phyloP scores from a whole-genome alignment of 1,140 invertebrate genomes.

The Drosophila cardini region DNA sequence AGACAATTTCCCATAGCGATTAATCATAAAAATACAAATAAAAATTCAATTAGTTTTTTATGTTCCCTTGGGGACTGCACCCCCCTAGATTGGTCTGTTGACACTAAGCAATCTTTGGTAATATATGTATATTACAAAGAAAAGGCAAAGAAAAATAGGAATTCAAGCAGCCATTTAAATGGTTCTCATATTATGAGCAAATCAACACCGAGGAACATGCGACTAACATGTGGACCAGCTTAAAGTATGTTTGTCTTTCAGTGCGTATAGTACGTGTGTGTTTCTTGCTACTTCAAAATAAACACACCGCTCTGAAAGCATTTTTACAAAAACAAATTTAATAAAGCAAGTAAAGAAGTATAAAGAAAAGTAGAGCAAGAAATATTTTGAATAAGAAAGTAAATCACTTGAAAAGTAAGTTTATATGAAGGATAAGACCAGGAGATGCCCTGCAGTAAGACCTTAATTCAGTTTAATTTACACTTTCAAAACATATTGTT shows the following conservation, averaged over 20 bases:
- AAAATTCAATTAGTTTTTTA: slow-evolving; percentile 75
- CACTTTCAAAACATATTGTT: no score
- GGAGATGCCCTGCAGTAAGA: not conserved
- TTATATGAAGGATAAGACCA: no score
- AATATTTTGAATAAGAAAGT: not conserved
- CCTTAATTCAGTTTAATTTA: no score
- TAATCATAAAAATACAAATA: slow-evolving; percentile 80
- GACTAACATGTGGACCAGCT: slow-evolving; percentile 47
- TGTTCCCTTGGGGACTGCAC: slow-evolving; percentile 11
- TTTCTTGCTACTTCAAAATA: slow-evolving; percentile 68
- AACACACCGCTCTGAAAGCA: slow-evolving; percentile 72
- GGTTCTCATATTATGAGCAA: slow-evolving; percentile 56
- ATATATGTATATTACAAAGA: slow-evolving; percentile 41
- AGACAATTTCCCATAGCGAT: slow-evolving; percentile 74
- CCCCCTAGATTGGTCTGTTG: slow-evolving; percentile 36
- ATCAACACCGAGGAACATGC: slow-evolving; percentile 39
- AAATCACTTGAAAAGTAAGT: not conserved
- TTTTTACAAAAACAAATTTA: slow-evolving; percentile 67
- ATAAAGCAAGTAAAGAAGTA: slow-evolving; percentile 50
- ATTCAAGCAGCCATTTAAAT: slow-evolving; percentile 63
- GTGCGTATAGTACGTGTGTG: slow-evolving; percentile 31
- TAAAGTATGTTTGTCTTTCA: slow-evolving; percentile 32
- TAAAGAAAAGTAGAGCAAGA: slow-evolving; percentile 36
- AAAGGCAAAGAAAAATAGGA: slow-evolving; percentile 53
- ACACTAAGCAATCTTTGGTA: slow-evolving; percentile 57